A percentile compares a stretch with the other conserved stretches of the same genome.
Evolutionary conservation across 2,888 invertebrate genomes (phyloP).

Genomic region (Microctonus hyperodae): DNA sequence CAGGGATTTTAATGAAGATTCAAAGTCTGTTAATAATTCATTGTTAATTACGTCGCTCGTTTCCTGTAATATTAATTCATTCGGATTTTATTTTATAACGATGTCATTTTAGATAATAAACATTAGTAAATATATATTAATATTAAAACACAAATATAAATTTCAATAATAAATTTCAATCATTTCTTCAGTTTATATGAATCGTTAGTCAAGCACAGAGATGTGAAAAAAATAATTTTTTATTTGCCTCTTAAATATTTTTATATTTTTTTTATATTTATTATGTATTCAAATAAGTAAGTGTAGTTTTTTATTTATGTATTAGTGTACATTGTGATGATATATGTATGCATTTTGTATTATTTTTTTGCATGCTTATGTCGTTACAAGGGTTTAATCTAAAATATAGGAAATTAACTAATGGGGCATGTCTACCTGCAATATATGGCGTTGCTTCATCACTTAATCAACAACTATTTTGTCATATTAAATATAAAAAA

Average conservation of each 20-base stretch:
- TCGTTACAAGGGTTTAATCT: constrained; percentile 45
- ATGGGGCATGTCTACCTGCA: constrained; percentile 47
- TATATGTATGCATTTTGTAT: background rate
- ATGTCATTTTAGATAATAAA: too few species aligned
- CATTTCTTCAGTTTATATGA: too few species aligned
- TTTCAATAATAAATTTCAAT: too few species aligned
- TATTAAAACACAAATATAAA: too few species aligned
- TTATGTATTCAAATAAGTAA: background rate
- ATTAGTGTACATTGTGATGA: background rate
- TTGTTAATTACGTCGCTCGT: too few species aligned
- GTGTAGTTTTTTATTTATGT: background rate
- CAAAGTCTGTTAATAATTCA: too few species aligned
- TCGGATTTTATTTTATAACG: too few species aligned
- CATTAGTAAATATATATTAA: too few species aligned
- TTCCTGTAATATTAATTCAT: too few species aligned
- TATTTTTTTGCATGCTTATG: constrained; percentile 42
- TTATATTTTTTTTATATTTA: too few species aligned
- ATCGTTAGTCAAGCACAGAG: background rate
- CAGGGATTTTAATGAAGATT: too few species aligned
- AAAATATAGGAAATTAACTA: constrained; percentile 46
- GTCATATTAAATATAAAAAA: constrained; percentile 43
- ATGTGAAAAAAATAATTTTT: background rate
- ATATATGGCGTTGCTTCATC: constrained; percentile 31
- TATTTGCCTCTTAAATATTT: too few species aligned
- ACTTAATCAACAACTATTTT: constrained; percentile 43